These are phyloP conservation scores for Sipha maydis DNA, from an alignment of 2,888 invertebrate species.

Conservation along the genomic window DNA sequence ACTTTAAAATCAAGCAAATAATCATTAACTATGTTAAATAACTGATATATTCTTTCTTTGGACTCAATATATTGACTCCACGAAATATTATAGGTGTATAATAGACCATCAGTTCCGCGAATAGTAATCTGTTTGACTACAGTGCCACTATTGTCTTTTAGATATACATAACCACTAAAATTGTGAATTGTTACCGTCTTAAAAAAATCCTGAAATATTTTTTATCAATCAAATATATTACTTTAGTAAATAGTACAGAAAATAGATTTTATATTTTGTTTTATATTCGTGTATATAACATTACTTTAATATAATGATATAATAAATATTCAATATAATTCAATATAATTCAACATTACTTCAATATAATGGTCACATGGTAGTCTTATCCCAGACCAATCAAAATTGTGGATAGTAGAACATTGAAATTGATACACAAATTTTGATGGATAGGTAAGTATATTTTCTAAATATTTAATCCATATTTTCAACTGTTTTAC, in stretches of 20 bases:
- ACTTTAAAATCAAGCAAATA: conserved; percentile 48
- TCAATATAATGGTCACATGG: conserved; percentile 6
- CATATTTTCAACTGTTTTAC: neutral
- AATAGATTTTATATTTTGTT: neutral
- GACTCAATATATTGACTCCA: neutral
- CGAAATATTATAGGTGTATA: conserved; percentile 42
- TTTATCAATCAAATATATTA: neutral
- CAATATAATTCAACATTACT: too few relatives aligned
- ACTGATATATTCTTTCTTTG: conserved; percentile 44
- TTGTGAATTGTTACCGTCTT: conserved; percentile 14
- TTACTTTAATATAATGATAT: conserved; percentile 32
- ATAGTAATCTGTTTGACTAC: conserved; percentile 45
- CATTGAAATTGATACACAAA: conserved; percentile 2
- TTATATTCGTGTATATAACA: neutral
- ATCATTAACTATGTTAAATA: conserved; percentile 34
- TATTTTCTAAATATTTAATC: conserved; percentile 23
- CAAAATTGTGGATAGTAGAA: conserved; percentile 19
- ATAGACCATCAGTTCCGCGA: conserved; percentile 43
- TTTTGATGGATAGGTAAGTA: neutral
- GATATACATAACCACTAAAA: conserved; percentile 33
- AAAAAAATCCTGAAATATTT: conserved; percentile 31
- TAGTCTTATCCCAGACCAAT: conserved; percentile 44
- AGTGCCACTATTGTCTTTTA: conserved; percentile 20
- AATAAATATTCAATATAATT: too few relatives aligned
- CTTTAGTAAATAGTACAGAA: neutral